Base-by-base conservation (phyloP, 2,888 invertebrate species). In the Sminthurinus aureus region DNA sequence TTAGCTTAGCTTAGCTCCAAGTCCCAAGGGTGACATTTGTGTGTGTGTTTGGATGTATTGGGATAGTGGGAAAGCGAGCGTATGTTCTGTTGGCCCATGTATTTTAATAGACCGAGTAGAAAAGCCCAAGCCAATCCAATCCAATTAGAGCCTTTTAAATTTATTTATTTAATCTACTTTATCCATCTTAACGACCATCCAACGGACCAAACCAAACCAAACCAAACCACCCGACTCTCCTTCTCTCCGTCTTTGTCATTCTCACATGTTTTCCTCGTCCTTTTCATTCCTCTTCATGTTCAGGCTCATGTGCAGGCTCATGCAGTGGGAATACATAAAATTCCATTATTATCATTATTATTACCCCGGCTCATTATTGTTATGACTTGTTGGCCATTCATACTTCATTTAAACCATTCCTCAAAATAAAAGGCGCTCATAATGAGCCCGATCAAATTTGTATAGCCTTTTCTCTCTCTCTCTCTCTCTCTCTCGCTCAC, bases 71-170 rank as follows among this genome's bases (percentile, higher is more conserved):
- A 69, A 11, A 58, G 69, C 20, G 11, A 69, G 69, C n/a, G 69
- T 22, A 69, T 69, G 20, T n/a, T 20, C 3, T 69, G 69, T 22
- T 9, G 3, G 3, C 26, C 8, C 11, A 24, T 71, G 13, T 20
- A 22, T 20, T 3, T 69, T 6, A 20, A 20, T 11, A 11, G 20
- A 11, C 4, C 20, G 22, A 67, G 67, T 15, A 0, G 24, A 22
- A 71, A 71, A 69, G 20, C 67, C 3, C 2, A 22, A 69, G 18
- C 66, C 78, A 78, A 78, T 83, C 66, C 83, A 83, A 83, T 83
- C 83, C 83, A 83, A 83, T 83, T 83, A 83, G 83, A 75, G 67
- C 79, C 79, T 83, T 83, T 83, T 83, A 83, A 74, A 83, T 83
- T 83, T 64, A 77, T 77, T 77, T 52, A 73, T 83, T 74, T 83